Conservation (phyloP, 2,113 vertebrate species). For the Glaucomys volans region DNA sequence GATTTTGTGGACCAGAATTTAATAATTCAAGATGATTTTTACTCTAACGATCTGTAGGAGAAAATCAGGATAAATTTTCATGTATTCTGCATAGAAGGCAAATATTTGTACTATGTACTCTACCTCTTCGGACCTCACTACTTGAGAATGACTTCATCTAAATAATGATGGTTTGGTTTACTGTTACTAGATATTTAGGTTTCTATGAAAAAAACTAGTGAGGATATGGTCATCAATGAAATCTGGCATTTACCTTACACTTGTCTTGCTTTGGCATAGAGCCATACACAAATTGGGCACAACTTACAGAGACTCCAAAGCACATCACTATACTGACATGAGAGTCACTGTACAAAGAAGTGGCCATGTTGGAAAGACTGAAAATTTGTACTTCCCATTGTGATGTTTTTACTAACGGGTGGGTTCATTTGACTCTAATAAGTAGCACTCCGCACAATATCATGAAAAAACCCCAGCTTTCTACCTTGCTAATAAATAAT, state of each 20-base stretch:
- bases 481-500: not conserved
- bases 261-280: not conserved
- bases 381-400: not conserved
- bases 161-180: constrained; percentile 20
- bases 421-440: not conserved
- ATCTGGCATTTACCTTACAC: not conserved
- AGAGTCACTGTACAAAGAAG: not conserved
- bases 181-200: not conserved
- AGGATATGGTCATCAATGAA: not conserved
- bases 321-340: too few relatives aligned
- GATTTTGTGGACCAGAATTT: constrained; percentile 39
- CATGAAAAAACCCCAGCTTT: not conserved
- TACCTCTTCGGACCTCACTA: not conserved
- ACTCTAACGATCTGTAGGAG: not conserved
- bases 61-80: constrained; percentile 13
- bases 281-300: not conserved
- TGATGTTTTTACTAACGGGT: not conserved
- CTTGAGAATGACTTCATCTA: constrained; percentile 3
- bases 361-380: not conserved
- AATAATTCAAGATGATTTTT: constrained; percentile 45
- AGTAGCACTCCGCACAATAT: not conserved
- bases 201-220: constrained; percentile 11
- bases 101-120: constrained; percentile 28
- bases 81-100: not conserved
- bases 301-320: not conserved